Conservation (phyloP, 2,888 invertebrate species). For the Coremacera marginata region DNA sequence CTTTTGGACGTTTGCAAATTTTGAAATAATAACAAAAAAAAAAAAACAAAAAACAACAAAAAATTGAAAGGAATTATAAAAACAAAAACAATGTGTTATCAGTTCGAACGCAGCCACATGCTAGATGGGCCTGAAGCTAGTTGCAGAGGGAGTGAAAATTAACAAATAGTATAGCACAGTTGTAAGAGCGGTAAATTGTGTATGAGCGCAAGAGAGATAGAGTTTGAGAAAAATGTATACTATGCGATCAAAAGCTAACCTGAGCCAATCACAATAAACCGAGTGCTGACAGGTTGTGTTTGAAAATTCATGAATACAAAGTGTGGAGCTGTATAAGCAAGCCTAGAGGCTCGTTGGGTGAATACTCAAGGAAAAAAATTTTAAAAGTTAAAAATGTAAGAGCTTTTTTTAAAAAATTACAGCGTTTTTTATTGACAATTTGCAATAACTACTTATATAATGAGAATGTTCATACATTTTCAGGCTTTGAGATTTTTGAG, state of each 20-base stretch:
- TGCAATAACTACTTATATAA: too few species aligned
- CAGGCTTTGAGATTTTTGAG: too few species aligned
- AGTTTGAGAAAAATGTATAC: neutral
- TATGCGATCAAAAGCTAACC: neutral
- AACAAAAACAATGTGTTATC: constrained; percentile 20
- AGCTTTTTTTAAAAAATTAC: too few species aligned
- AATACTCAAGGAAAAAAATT: too few species aligned
- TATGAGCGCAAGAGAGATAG: neutral
- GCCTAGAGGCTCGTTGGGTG: too few species aligned
- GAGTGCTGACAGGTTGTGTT: constrained; percentile 1
- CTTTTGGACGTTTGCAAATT: constrained; percentile 1
- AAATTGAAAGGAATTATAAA: neutral
- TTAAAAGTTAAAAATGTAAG: too few species aligned
- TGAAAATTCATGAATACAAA: neutral
- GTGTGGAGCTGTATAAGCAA: too few species aligned
- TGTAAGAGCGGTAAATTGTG: neutral
- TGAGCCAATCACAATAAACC: constrained; percentile 12
- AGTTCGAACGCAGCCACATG: constrained; percentile 3
- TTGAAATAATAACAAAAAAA: neutral
- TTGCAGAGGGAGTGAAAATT: neutral
- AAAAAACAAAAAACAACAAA: neutral
- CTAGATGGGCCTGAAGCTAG: neutral
- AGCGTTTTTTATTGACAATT: too few species aligned
- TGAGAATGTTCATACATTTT: too few species aligned
- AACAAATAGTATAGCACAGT: neutral